Conservation (phyloP, 2,113 vertebrate species). For the Plecturocebus donacophilus region DNA sequence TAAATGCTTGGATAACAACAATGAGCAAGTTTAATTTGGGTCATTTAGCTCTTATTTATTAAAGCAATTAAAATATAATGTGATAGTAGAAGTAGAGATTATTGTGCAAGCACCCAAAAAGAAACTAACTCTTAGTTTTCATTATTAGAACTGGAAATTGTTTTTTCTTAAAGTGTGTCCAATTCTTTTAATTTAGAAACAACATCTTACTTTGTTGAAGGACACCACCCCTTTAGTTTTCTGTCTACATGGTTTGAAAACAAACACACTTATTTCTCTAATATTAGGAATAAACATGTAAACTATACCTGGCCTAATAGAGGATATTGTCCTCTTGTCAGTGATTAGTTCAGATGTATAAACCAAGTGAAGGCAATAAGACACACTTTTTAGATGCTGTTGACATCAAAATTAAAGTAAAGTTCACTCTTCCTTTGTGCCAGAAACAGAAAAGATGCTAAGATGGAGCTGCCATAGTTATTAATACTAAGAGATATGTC, state of each 20-base stretch:
- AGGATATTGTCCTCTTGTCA: background rate
- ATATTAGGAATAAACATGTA: background rate
- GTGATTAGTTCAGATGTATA: background rate
- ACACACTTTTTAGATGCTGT: background rate
- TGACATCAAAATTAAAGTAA: background rate
- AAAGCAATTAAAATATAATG: background rate
- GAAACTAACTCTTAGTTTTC: background rate
- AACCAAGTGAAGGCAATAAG: background rate
- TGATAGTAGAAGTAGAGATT: background rate
- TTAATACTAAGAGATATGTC: background rate
- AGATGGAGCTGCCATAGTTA: background rate
- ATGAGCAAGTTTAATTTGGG: background rate
- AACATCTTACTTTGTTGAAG: background rate
- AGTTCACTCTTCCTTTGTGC: background rate
- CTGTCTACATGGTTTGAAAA: background rate
- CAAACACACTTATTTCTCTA: background rate
- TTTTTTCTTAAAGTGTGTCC: background rate
- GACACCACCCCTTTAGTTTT: background rate
- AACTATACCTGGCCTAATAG: background rate
- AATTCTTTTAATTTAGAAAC: background rate
- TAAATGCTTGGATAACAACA: background rate
- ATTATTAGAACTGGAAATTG: background rate
- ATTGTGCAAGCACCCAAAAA: background rate
- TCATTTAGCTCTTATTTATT: background rate
- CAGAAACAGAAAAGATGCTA: background rate